phyloP scores from a whole-genome alignment of 2,113 vertebrate species.

The Festucalex cinctus region DNA sequence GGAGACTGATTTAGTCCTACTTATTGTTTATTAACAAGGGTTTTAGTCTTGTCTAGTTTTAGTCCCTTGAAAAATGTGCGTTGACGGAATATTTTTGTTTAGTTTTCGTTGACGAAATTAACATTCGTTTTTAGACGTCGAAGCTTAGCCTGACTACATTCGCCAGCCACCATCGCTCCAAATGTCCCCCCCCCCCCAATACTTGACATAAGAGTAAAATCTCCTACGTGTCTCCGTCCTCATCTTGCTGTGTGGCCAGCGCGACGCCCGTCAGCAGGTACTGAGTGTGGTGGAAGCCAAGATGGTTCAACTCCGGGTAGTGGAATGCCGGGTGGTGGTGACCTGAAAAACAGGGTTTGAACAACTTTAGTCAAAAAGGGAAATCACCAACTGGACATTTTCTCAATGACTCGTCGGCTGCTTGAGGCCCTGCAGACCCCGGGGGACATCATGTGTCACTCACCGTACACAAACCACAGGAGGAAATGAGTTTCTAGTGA shows the following conservation, averaged over 20 bases:
- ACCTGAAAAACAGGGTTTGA: conserved; percentile 31
- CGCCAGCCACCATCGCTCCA: too few species aligned
- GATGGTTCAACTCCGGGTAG: conserved; percentile 12
- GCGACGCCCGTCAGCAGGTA: conserved; percentile 41
- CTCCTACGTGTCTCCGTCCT: conserved; percentile 81
- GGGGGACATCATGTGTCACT: not conserved
- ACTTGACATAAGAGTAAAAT: not conserved
- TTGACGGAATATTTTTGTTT: too few species aligned
- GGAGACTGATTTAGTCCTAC: too few species aligned
- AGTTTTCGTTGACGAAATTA: too few species aligned
- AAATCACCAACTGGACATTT: conserved; percentile 40
- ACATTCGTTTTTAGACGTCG: too few species aligned
- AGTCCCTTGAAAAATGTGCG: too few species aligned
- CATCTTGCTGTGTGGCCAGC: conserved; percentile 72
- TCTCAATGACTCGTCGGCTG: conserved; percentile 21
- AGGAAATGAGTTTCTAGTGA: not conserved
- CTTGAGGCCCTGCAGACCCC: not conserved
- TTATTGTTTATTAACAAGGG: too few species aligned
- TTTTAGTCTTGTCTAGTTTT: too few species aligned
- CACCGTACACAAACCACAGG: not conserved
- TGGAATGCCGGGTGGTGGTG: conserved; percentile 22
- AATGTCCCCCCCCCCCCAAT: too few species aligned
- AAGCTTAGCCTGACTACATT: too few species aligned
- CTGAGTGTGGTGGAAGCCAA: conserved; percentile 26
- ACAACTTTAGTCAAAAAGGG: conserved; percentile 17